Base-by-base conservation (phyloP, 2,888 invertebrate species). In the Oscheius sp. region DNA sequence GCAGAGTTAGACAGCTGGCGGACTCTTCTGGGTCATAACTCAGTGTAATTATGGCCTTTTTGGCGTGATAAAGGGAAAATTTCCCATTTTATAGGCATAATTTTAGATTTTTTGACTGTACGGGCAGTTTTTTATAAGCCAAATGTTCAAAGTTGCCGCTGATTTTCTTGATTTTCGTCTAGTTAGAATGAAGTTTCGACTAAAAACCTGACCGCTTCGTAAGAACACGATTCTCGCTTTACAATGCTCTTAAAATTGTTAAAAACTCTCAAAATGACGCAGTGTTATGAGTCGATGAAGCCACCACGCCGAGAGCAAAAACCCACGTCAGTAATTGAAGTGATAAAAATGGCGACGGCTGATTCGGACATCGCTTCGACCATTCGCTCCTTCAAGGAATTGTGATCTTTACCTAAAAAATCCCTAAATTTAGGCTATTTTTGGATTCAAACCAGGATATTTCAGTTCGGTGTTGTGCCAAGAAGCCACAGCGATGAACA, bases 341-440 rank as follows among this genome's bases (percentile, higher is more conserved):
- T 96, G 83, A 96, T 96, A 63, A 95, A 95, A 78, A 96, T 95
- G 16, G 95, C 95, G 21, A 96, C 95, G 0, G 95, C 95, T 1
- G 96, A 95, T 89, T 96, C 96, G 63, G 94, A 93, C 89, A 95
- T 92, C 90, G 94, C 95, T 76, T 92, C 92, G 0, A 93, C 94
- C 94, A 96, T 94, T 63, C 96, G 91, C 86, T 94, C 93, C 0
- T 94, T 93, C 0, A 96, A 94, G 3, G 79, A 79, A 63, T 83
- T 80, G 23, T 79, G 71, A 1, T 76, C 61, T 49, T 80, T 80
- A n/a, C 78, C 82, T 76, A n/a, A n/a, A n/a, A 59, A 35, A 71
- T 55, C 35, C n/a, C n/a, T 35, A 5, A 25, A 12, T 5, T 16
- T 16, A 12, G 29, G 2, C 12, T 27, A 55, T 1, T 59, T 29